Conservation (phyloP, 2,888 invertebrate species). For the Apomyelois bistriatella region DNA sequence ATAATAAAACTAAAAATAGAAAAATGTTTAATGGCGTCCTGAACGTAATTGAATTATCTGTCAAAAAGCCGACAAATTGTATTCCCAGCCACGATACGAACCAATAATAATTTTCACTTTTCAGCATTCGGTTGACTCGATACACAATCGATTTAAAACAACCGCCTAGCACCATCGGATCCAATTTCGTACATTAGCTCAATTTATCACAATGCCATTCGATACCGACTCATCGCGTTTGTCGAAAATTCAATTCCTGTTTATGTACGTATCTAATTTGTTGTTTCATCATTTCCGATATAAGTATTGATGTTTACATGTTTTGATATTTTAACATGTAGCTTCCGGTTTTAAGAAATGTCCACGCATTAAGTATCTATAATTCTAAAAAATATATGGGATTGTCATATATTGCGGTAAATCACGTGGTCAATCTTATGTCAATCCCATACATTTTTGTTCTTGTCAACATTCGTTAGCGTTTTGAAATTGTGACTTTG, state of each 20-base stretch:
- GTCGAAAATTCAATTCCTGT: neutral
- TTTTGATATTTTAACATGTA: neutral
- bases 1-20: too few relatives aligned
- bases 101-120: neutral
- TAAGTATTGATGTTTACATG: neutral
- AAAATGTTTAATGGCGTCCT: too few relatives aligned
- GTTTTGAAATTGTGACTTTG: too few relatives aligned
- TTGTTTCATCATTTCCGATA: neutral
- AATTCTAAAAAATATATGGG: too few relatives aligned
- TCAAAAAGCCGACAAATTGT: too few relatives aligned
- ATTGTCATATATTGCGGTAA: too few relatives aligned
- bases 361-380: too few relatives aligned
- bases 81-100: neutral
- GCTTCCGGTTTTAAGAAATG: too few relatives aligned
- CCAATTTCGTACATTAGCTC: neutral
- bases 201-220: neutral
- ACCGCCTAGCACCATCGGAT: neutral
- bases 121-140: neutral
- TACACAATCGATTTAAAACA: conserved; percentile 1
- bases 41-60: too few relatives aligned
- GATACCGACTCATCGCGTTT: neutral
- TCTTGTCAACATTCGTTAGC: too few relatives aligned
- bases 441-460: too few relatives aligned
- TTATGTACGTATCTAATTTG: neutral
- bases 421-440: too few relatives aligned